Conservation (phyloP, 2,888 invertebrate genomes). For the Tholera decimalis region DNA sequence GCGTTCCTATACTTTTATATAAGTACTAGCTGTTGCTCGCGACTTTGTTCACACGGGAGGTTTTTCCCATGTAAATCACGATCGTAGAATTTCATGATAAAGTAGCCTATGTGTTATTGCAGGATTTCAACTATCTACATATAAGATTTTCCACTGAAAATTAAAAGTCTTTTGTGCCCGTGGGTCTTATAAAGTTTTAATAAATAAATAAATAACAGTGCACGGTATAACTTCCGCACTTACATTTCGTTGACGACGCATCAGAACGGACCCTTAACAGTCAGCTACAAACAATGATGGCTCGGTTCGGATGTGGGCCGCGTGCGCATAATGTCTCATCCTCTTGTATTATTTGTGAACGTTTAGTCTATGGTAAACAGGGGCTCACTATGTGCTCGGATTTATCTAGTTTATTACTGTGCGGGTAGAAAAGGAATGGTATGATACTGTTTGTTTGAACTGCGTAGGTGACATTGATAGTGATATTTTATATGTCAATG, state of each 20-base stretch:
- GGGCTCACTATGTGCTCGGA: conserved; percentile 29
- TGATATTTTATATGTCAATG: too few species aligned
- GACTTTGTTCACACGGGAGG: too few species aligned
- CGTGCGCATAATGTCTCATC: conserved; percentile 49
- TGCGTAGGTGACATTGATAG: neutral
- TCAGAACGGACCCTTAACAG: conserved; percentile 62
- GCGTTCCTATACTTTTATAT: too few species aligned
- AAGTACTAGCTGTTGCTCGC: too few species aligned
- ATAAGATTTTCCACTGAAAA: too few species aligned
- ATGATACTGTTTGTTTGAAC: neutral
- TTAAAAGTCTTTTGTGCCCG: too few species aligned
- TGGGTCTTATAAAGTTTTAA: too few species aligned
- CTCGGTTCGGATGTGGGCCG: conserved; percentile 69
- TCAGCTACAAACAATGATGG: conserved; percentile 65
- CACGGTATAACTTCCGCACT: neutral
- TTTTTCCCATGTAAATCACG: too few species aligned
- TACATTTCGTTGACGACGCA: neutral
- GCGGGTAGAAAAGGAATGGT: neutral
- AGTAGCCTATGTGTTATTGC: too few species aligned
- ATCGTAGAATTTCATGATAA: too few species aligned
- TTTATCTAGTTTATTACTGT: conserved; percentile 37
- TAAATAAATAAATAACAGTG: too few species aligned
- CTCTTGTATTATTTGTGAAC: conserved; percentile 54
- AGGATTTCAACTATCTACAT: too few species aligned
- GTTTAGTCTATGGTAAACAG: conserved; percentile 48